These are phyloP conservation scores for Tetrapedia diversipes DNA, from an alignment of 2,888 invertebrate species.

Conservation along the genomic window DNA sequence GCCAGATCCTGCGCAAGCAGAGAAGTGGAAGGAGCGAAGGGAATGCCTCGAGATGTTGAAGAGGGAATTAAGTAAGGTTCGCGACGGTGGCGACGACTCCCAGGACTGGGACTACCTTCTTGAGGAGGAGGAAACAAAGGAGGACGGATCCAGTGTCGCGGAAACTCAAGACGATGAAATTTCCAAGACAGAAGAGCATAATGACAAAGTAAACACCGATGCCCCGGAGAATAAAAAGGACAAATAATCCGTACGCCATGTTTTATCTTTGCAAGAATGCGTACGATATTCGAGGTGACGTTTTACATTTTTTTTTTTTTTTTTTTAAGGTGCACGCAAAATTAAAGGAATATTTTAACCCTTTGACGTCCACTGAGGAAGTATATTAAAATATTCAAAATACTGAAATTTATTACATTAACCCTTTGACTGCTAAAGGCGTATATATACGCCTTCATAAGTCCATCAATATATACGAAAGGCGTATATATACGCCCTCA, in stretches of 20 bases:
- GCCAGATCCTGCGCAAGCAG: slow-evolving; percentile 43
- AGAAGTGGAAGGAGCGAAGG: slow-evolving; percentile 79
- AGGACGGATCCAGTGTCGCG: slow-evolving; percentile 76
- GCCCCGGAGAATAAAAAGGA: slow-evolving; percentile 44
- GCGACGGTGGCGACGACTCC: slow-evolving; percentile 77
- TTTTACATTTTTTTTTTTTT: not conserved
- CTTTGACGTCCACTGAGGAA: too few relatives aligned
- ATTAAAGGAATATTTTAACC: too few relatives aligned
- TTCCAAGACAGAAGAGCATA: not conserved
- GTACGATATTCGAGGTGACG: not conserved
- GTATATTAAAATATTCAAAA: too few relatives aligned
- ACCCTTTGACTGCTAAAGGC: too few relatives aligned
- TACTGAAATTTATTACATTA: too few relatives aligned
- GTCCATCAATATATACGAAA: too few relatives aligned
- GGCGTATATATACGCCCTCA: too few relatives aligned
- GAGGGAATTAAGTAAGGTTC: slow-evolving; percentile 76
- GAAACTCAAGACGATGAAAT: slow-evolving; percentile 31
- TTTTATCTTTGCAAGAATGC: not conserved
- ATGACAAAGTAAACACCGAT: not conserved
- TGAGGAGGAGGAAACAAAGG: slow-evolving; percentile 74
- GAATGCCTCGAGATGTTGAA: slow-evolving; percentile 80
- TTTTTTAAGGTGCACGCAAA: too few relatives aligned
- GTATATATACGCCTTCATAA: too few relatives aligned
- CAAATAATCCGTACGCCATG: slow-evolving; percentile 31
- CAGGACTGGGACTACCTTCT: slow-evolving; percentile 78